A percentile compares a stretch with the other conserved stretches of the same genome.
These are phyloP conservation scores for Microctenopoma lineatum DNA, from an alignment of 2,797 vertebrate species.

Conservation along the genomic window DNA sequence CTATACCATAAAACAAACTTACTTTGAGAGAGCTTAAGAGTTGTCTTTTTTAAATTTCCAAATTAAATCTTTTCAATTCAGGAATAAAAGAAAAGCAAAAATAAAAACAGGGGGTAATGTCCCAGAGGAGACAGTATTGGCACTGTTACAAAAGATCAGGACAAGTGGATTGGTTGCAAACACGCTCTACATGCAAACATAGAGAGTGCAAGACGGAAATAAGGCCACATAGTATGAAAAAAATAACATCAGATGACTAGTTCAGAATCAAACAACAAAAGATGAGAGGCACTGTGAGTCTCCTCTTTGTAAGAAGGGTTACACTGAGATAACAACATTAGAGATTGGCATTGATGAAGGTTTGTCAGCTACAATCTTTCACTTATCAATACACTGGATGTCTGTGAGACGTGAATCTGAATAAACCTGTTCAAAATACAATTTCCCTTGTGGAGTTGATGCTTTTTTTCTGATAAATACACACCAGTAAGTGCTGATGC, in stretches of 20 bases:
- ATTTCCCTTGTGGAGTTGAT: not conserved
- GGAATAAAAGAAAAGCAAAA: not conserved
- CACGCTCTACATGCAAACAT: too few species aligned
- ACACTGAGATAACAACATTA: conserved; percentile 13
- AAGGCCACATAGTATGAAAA: conserved; percentile 43
- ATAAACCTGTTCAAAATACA: not conserved
- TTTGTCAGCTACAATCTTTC: not conserved
- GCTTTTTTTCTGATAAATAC: not conserved
- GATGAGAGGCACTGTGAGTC: conserved; percentile 23
- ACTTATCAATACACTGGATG: not conserved
- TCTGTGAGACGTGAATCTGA: not conserved
- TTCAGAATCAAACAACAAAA: conserved; percentile 2
- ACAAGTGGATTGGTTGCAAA: not conserved
- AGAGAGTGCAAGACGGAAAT: not conserved
- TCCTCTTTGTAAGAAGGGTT: conserved; percentile 6
- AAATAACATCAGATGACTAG: not conserved
- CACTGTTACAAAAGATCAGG: not conserved
- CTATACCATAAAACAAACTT: conserved; percentile 12
- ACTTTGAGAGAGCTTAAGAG: not conserved
- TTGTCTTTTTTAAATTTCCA: not conserved
- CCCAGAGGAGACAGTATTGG: not conserved
- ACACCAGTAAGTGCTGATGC: not conserved
- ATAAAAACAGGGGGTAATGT: not conserved
- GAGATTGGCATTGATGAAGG: too few species aligned
- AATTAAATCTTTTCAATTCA: not conserved